Conservation (phyloP, 2,888 invertebrate species). For the Phalera bucephala region DNA sequence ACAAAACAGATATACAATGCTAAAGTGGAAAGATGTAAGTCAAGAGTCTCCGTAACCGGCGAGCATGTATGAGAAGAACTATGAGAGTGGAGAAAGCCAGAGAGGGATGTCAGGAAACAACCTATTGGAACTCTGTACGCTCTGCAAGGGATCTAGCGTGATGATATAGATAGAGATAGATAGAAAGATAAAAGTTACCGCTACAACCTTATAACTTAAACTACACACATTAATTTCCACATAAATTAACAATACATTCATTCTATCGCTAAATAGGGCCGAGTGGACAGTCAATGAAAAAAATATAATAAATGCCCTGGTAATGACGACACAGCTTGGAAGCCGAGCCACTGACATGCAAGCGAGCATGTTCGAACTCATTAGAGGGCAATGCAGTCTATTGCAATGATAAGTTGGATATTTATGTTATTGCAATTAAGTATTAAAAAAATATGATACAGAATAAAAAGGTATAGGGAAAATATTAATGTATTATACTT, state of each 20-base stretch:
- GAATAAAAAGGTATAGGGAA: too few species aligned
- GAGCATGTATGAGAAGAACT: too few species aligned
- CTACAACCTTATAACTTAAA: neutral
- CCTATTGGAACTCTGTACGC: too few species aligned
- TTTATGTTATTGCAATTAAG: constrained; percentile 2
- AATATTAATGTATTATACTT: neutral
- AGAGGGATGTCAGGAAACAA: too few species aligned
- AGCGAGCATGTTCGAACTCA: constrained; percentile 20
- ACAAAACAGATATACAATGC: too few species aligned
- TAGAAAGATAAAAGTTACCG: too few species aligned
- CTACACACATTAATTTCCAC: constrained; percentile 2
- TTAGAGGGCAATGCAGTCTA: constrained; percentile 14
- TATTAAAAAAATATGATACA: too few species aligned
- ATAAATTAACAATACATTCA: constrained; percentile 23
- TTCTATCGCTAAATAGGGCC: constrained; percentile 25
- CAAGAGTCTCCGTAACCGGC: too few species aligned
- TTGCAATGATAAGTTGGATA: constrained; percentile 11
- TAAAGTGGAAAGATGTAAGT: too few species aligned
- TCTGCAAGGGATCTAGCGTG: too few species aligned
- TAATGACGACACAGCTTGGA: constrained; percentile 16
- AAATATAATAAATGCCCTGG: constrained; percentile 20
- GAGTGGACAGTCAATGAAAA: constrained; percentile 18
- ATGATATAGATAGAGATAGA: too few species aligned
- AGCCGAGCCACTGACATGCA: constrained; percentile 12
- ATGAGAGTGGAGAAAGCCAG: too few species aligned